Evolutionary conservation across 2,888 invertebrate genomes (phyloP), one percentile per base, ranked within the genome.

Genomic region (Apamea epomidion): DNA sequence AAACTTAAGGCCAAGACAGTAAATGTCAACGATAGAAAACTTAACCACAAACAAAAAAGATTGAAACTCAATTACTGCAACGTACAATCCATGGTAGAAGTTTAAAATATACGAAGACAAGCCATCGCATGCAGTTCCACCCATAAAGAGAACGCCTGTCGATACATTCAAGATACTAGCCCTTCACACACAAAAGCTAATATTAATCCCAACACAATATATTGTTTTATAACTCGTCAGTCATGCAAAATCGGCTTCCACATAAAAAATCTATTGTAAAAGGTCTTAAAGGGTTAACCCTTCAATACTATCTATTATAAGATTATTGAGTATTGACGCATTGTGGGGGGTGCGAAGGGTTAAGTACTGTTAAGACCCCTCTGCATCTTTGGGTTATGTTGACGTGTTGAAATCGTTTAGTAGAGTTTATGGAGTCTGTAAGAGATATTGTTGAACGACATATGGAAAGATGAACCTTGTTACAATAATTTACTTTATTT

Each of bases 241-340:
- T 91, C 91, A 91, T 87, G 91, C 91, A 90, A 93, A 94, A 95
- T 94, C 94, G 90, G 93, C 91, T 94, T 90, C 67, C 77, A 78
- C 21, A 80, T 78, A 79, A 84, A 87, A 86, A 78, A 72, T 88
- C 83, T 78, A 85, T 88, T 87, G 89, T 87, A 77, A 85, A 85
- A 85, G 64, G 74, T 80, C 91, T 80, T 84, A 79, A 84, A 88
- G 89, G 91, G 90, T 91, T 87, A 90, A 91, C 92, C 93, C 92
- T 92, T 92, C 85, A 88, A 88, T 89, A 87, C 87, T 89, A 89
- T 89, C 93, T 94, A 95, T 96, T 97, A 97, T 95, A 92, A 93
- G 97, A 96, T 97, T 97, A 97, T 97, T 96, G 96, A 91, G 93
- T 95, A 97, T 96, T 96, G 96, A 95, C 93, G 93, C 91, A 94